Conservation (phyloP, 1,140 invertebrate species). For the Rhizoglyphus robini region DNA sequence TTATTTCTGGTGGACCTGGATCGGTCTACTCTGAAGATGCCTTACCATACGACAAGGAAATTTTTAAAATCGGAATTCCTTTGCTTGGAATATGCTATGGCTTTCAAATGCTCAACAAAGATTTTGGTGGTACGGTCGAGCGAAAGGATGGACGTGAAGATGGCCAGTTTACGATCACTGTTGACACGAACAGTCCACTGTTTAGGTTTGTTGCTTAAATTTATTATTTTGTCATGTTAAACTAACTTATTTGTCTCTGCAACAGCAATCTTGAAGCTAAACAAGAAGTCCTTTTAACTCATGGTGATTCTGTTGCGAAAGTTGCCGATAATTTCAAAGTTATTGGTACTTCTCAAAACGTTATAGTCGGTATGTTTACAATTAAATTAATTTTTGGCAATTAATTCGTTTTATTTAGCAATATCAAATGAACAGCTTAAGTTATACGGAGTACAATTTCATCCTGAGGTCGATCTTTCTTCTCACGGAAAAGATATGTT, state of each 20-base stretch:
- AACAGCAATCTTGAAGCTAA: slow-evolving; percentile 65
- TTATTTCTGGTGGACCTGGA: slow-evolving; percentile 93
- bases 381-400: neutral
- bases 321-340: slow-evolving; percentile 71
- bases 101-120: slow-evolving; percentile 96
- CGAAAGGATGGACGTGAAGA: slow-evolving; percentile 80
- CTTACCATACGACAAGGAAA: slow-evolving; percentile 70
- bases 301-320: slow-evolving; percentile 87
- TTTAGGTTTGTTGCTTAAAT: slow-evolving; percentile 61
- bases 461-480: slow-evolving; percentile 91
- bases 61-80: slow-evolving; percentile 87
- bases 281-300: slow-evolving; percentile 83
- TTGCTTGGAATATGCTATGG: slow-evolving; percentile 97
- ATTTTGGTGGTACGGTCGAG: slow-evolving; percentile 83
- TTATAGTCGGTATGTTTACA: slow-evolving; percentile 47
- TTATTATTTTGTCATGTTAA: neutral
- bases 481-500: slow-evolving; percentile 78
- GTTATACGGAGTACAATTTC: slow-evolving; percentile 95
- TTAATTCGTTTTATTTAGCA: slow-evolving; percentile 38
- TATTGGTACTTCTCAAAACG: slow-evolving; percentile 64
- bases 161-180: slow-evolving; percentile 77
- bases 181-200: slow-evolving; percentile 72
- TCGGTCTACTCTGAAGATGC: slow-evolving; percentile 94
- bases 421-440: slow-evolving; percentile 80
- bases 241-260: slow-evolving; percentile 25